A percentile compares a stretch with the other conserved stretches of the same genome.
Evolutionary conservation across 2,797 vertebrate species (phyloP).

Genomic region (Okamejei kenojei): DNA sequence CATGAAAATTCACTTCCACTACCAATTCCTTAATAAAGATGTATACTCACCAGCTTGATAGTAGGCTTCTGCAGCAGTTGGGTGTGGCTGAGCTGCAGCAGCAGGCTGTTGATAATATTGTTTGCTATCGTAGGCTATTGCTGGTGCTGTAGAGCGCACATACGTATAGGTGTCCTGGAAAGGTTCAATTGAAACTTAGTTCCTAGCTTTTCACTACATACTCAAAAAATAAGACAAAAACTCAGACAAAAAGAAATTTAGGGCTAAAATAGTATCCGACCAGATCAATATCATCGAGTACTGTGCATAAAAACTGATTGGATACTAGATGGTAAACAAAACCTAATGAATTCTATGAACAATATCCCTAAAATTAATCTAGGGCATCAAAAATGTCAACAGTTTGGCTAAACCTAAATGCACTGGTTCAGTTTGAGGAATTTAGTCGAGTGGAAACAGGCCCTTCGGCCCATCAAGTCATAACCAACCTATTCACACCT

Average conservation of each 20-base stretch:
- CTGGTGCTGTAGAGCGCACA: constrained; percentile 84
- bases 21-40: background rate
- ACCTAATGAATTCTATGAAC: background rate
- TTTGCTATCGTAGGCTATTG: constrained; percentile 88
- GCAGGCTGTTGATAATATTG: constrained; percentile 97
- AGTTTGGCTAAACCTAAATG: background rate
- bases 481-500: too few relatives aligned
- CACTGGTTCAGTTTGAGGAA: too few relatives aligned
- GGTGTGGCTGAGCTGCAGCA: constrained; percentile 78
- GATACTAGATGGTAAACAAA: background rate
- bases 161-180: constrained; percentile 90
- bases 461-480: too few relatives aligned
- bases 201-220: background rate
- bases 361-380: too few relatives aligned
- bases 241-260: background rate
- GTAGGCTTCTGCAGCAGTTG: constrained; percentile 87
- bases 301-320: background rate
- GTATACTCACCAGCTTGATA: constrained; percentile 81
- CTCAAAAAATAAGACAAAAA: background rate
- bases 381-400: background rate
- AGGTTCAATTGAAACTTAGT: background rate
- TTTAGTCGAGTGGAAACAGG: too few relatives aligned
- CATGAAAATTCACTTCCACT: background rate
- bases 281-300: background rate
- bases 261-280: too few relatives aligned